Conservation (phyloP, 2,888 invertebrate species). For the Vanessa cardui region DNA sequence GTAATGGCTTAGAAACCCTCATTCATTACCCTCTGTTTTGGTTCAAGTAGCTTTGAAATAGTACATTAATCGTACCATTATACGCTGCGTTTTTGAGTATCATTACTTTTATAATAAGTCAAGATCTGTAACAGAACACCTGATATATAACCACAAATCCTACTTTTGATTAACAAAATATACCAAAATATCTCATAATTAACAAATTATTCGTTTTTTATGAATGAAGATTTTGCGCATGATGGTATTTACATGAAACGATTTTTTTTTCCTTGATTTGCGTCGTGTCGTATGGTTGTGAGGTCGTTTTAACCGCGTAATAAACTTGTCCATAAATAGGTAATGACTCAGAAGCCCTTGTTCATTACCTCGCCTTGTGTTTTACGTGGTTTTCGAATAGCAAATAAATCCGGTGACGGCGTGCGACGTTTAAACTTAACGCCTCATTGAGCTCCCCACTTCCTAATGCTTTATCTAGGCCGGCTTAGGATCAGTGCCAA, state of each 20-base stretch:
- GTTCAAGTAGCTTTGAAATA: conserved; percentile 15
- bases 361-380: conserved; percentile 41
- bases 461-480: conserved; percentile 13
- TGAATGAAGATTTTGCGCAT: no score
- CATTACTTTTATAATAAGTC: not conserved
- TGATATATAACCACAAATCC: no score
- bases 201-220: no score
- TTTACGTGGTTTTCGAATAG: conserved; percentile 33
- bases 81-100: not conserved
- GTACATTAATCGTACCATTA: not conserved
- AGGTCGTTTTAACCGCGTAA: conserved; percentile 28
- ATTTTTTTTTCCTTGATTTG: no score
- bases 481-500: conserved; percentile 2
- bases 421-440: conserved; percentile 28
- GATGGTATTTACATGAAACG: no score
- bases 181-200: no score
- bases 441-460: conserved; percentile 23
- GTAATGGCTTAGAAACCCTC: conserved; percentile 36
- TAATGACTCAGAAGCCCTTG: conserved; percentile 43
- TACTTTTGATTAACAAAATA: no score
- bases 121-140: not conserved
- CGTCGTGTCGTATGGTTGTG: conserved; percentile 13
- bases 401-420: conserved; percentile 24
- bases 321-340: conserved; percentile 44
- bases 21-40: conserved; percentile 29